Evolutionary conservation across 2,113 vertebrate genomes (phyloP), one percentile per base, ranked within the genome.

Genomic region (Ibidorhyncha struthersii): DNA sequence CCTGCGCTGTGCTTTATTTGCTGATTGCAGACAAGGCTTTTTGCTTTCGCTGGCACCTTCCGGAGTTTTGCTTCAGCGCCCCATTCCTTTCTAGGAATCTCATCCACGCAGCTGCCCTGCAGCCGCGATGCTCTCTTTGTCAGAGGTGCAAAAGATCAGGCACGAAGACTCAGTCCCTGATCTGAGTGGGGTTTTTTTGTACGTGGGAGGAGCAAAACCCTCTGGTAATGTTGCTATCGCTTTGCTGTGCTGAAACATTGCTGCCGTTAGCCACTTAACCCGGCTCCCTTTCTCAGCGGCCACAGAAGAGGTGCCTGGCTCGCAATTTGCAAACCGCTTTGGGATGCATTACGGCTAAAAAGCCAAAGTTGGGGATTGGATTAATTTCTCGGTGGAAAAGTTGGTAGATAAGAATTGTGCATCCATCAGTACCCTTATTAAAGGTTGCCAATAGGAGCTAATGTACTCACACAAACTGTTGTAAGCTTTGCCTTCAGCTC

Each of bases 41-140:
- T 56, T 88, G 78, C 74, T 86, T 80, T 70, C 4, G 4, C 61
- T 89, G 89, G 62, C 69, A n/a, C n/a, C 62, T 73, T 73, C 23
- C 81, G 55, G 89, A 89, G 89, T 45, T 93, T 14, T 58, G 53
- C 62, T 77, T 66, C 14, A 12, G 55, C 0, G 0, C 74, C 62
- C 26, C 14, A 29, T 30, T 71, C 93, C 96, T 96, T 94, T 97
- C 96, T 82, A 95, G 94, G 97, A 97, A 95, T 62, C 71, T 63
- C 70, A 41, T 17, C 16, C 47, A 9, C 49, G 89, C 82, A 84
- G 59, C 72, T 84, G 55, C 89, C 84, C 69, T 41, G 78, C 4
- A 5, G 45, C 12, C 3, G 2, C 0, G 1, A 14, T 53, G 40
- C 15, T 36, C 43, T 71, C 50, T 30, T 34, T 93, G 82, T 38